Conservation (phyloP, 2,888 invertebrate genomes). For the Parthenolecanium corni region DNA sequence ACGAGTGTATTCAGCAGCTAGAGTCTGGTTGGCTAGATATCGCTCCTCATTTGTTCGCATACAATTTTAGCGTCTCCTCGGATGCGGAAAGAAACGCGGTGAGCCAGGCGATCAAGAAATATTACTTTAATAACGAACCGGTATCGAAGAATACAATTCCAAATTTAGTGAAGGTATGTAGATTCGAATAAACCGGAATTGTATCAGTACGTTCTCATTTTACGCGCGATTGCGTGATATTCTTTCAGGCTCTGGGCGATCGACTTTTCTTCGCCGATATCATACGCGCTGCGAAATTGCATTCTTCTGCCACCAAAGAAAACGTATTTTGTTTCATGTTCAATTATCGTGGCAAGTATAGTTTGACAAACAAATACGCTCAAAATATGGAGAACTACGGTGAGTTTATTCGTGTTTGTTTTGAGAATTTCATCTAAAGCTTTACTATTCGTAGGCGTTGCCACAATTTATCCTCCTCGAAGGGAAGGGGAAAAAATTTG, state of each 20-base stretch:
- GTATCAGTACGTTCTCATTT: too few relatives aligned
- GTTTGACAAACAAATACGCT: conserved; percentile 35
- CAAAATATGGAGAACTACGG: conserved; percentile 12
- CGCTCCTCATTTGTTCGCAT: conserved; percentile 35
- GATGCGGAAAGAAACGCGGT: conserved; percentile 30
- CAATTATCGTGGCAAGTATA: conserved; percentile 34
- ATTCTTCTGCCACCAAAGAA: conserved; percentile 32
- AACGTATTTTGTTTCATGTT: conserved; percentile 36
- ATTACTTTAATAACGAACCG: conserved; percentile 32
- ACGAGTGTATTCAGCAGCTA: conserved; percentile 31
- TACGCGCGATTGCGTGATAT: too few relatives aligned
- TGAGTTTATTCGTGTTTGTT: neutral
- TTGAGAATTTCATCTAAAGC: neutral
- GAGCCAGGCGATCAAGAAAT: conserved; percentile 31
- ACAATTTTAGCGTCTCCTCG: conserved; percentile 33
- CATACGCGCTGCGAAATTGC: conserved; percentile 34
- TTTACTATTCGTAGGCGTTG: neutral
- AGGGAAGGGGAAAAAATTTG: neutral
- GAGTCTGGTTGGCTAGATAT: conserved; percentile 33
- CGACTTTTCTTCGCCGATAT: conserved; percentile 35
- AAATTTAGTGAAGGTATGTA: conserved; percentile 29
- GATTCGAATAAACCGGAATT: too few relatives aligned
- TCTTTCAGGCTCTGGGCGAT: conserved; percentile 35
- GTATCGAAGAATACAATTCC: conserved; percentile 26
- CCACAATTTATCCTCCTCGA: neutral